Evolutionary conservation across 2,113 vertebrate species (phyloP), one percentile per base, ranked within the genome.

Genomic region (Sinosuthora webbiana): DNA sequence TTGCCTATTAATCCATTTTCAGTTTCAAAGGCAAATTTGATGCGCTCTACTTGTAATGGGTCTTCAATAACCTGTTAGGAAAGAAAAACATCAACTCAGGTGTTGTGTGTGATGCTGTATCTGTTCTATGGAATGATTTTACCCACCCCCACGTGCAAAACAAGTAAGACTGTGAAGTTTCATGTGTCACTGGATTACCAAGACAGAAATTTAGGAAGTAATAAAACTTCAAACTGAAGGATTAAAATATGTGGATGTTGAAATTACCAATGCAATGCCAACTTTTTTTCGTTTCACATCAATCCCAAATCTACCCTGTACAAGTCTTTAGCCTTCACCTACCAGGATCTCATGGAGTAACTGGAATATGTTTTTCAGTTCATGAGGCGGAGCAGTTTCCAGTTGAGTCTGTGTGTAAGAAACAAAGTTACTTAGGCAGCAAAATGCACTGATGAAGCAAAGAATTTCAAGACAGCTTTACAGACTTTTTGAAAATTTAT

Each of bases 11-110:
- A 98, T 74, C 99, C 99, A 97, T 99, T 99, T 92, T 99, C 99
- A 30, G 99, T 99, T 97, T 99, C 99, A 97, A 99, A 99, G 21
- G 99, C 99, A 96, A 99, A 99, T 95, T 99, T 99, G 80, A 99
- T 97, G 95, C 99, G 98, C 76, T 99, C 98, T 70, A 98, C 96
- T 93, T 99, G 99, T 74, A 99, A 98, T 47, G 99, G 98, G 73
- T 99, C 99, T 96, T 99, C 99, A 94, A 99, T 98, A 62, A 99
- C 98, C 99, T 99, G 94, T 53, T 52, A 78, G n/a, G 65, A 73
- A 88, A 68, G 47, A 80, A 65, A 89, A 70, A 64, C 5, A 39
- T 15, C 33, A n/a, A 52, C 37, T 63, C 33, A 63, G 7, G 3
- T 64, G 19, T n/a, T 55, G n/a, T 50, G 16, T 50, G 45, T 30